Evolutionary conservation across 2,888 invertebrate species (phyloP).

Genomic region (Tipula unca): DNA sequence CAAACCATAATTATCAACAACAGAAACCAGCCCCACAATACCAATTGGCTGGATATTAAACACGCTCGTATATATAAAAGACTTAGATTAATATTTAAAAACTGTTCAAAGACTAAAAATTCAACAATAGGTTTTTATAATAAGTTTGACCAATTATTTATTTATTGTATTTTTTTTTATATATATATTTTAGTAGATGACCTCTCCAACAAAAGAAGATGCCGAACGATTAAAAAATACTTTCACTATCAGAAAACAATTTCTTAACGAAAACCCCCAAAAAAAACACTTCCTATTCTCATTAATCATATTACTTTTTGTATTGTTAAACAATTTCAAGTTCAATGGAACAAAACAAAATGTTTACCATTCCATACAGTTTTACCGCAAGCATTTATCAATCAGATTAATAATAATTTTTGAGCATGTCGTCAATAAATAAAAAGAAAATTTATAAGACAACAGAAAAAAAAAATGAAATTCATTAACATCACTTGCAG

Average conservation of each 20-base stretch:
- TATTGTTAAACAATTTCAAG: background rate
- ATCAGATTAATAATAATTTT: background rate
- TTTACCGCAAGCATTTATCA: background rate
- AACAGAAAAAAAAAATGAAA: background rate
- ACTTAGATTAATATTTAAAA: background rate
- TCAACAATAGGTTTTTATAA: background rate
- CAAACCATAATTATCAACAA: constrained; percentile 26
- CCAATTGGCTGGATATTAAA: constrained; percentile 24
- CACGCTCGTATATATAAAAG: background rate
- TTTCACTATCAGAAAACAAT: background rate
- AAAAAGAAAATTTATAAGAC: background rate
- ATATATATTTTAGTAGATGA: background rate
- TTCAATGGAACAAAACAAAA: background rate
- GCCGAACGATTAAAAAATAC: background rate
- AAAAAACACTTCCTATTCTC: background rate
- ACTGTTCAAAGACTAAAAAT: background rate
- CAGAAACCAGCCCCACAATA: constrained; percentile 21
- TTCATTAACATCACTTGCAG: background rate
- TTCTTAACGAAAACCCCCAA: background rate
- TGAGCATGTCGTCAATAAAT: background rate
- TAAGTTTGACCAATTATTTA: background rate
- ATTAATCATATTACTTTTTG: background rate
- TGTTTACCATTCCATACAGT: background rate
- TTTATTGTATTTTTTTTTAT: background rate
- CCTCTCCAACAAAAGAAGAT: background rate